Evolutionary conservation across 2,888 invertebrate species (phyloP).

Genomic region (Eupithecia abbreviata): DNA sequence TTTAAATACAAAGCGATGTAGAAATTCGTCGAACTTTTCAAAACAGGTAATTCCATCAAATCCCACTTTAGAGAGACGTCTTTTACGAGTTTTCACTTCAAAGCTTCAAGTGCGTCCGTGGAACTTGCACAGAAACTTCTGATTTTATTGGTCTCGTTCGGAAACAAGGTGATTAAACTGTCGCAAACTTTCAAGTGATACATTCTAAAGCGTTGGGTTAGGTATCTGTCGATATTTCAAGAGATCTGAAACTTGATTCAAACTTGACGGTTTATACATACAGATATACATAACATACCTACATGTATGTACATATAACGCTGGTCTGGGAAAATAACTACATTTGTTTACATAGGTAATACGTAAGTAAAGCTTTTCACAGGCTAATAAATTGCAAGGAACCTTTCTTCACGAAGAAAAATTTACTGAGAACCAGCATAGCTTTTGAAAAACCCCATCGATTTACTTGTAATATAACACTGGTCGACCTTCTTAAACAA

Average conservation of each 20-base stretch:
- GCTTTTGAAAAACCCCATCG: neutral
- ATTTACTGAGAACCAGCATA: neutral
- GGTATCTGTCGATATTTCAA: neutral
- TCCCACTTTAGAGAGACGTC: neutral
- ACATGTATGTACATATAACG: neutral
- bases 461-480: neutral
- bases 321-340: neutral
- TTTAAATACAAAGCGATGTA: neutral
- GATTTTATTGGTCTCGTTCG: conserved; percentile 32
- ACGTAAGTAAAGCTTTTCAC: no score
- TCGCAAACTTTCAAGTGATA: conserved; percentile 18
- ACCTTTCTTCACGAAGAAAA: neutral
- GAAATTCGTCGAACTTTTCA: neutral
- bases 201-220: neutral
- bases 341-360: neutral
- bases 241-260: neutral
- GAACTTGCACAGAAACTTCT: conserved; percentile 24
- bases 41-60: conserved; percentile 3
- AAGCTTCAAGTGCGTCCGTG: conserved; percentile 18
- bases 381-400: neutral
- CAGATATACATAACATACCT: neutral
- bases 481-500: neutral
- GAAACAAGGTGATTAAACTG: conserved; percentile 38
- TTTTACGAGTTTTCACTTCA: conserved; percentile 12
- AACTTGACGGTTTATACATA: neutral